A percentile compares a stretch with the other conserved stretches of the same genome.
phyloP scores from a whole-genome alignment of 1,140 invertebrate genomes.

The Caenorhabditis tropicalis region DNA sequence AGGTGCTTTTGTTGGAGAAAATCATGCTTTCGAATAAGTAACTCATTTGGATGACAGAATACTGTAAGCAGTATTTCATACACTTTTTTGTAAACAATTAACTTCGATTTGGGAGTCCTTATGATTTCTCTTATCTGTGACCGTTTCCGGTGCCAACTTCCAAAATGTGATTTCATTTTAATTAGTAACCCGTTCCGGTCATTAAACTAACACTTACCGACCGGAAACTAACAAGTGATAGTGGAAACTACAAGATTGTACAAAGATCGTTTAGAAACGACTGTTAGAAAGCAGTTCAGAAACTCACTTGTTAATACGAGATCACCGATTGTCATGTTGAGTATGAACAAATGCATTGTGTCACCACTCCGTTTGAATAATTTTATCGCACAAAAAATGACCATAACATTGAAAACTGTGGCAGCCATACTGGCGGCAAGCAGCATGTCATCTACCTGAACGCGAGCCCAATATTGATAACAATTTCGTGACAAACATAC shows the following conservation, averaged over 20 bases:
- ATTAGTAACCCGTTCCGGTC: too few relatives aligned
- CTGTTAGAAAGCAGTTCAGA: too few relatives aligned
- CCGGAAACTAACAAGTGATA: too few relatives aligned
- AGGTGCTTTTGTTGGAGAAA: conserved; percentile 69
- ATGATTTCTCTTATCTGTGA: too few relatives aligned
- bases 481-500: not conserved
- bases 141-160: too few relatives aligned
- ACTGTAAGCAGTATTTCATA: too few relatives aligned
- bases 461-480: not conserved
- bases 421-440: conserved; percentile 68
- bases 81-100: too few relatives aligned
- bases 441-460: conserved; percentile 68
- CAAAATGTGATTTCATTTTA: too few relatives aligned
- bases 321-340: conserved; percentile 72
- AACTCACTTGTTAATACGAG: conserved; percentile 66
- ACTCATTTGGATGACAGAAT: conserved; percentile 71
- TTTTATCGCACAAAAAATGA: conserved; percentile 72
- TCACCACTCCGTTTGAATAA: conserved; percentile 71
- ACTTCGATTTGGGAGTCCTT: too few relatives aligned
- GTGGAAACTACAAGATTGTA: too few relatives aligned
- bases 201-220: too few relatives aligned
- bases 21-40: conserved; percentile 68
- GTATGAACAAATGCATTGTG: conserved; percentile 72
- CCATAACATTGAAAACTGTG: conserved; percentile 70
- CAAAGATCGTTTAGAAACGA: too few relatives aligned